Conservation (phyloP, 2,113 vertebrate genomes). For the Manacus vitellinus region DNA sequence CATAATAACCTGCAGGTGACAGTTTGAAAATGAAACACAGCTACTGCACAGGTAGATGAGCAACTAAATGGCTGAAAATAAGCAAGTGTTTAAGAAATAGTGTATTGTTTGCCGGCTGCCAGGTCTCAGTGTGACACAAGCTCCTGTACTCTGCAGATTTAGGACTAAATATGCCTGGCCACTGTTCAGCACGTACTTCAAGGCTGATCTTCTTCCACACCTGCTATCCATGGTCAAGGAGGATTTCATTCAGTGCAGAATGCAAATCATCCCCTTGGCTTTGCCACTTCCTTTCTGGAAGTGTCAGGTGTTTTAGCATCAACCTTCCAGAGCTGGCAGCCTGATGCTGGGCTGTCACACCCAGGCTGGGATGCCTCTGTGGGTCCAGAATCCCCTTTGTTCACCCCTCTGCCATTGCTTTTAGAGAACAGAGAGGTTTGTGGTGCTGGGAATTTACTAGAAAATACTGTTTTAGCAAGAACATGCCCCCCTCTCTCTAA, state of each 20-base stretch:
- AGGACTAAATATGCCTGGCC: not conserved
- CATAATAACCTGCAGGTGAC: slow-evolving; percentile 82
- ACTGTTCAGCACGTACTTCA: not conserved
- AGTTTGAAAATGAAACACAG: not conserved
- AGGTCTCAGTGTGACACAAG: not conserved
- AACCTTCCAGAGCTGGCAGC: not conserved
- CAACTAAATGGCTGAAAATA: not conserved
- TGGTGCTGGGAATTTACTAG: not conserved
- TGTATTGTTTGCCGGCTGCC: not conserved
- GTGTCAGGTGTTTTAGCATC: not conserved
- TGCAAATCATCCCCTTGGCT: not conserved
- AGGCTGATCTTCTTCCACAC: not conserved
- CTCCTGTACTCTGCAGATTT: not conserved
- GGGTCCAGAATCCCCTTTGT: not conserved
- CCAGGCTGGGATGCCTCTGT: not conserved
- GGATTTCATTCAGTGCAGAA: not conserved
- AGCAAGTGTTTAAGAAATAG: not conserved
- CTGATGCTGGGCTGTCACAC: not conserved
- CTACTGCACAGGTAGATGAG: not conserved
- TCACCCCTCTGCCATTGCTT: not conserved
- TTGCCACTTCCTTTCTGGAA: not conserved
- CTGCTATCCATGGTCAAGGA: not conserved
- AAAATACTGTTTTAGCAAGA: not conserved
- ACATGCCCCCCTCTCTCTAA: not conserved
- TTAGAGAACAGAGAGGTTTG: not conserved